phyloP scores from a whole-genome alignment of 2,888 invertebrate species.

The Caenorhabditis uteleia region DNA sequence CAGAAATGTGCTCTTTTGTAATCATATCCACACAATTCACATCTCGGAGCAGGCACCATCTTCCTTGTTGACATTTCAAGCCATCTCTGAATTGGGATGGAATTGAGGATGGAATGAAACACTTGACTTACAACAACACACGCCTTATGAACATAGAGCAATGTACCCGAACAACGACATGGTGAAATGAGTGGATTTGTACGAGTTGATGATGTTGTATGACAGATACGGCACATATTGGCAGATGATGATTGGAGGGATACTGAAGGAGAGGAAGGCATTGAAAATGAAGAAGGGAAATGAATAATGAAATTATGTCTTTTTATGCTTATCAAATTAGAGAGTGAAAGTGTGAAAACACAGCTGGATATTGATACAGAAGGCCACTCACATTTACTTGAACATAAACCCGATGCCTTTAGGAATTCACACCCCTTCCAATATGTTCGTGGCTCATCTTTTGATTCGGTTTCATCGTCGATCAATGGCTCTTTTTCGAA shows the following conservation, averaged over 20 bases:
- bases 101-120: neutral
- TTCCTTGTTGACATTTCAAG: constrained; percentile 73
- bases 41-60: constrained; percentile 72
- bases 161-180: constrained; percentile 74
- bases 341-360: too few species aligned
- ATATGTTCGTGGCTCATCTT: constrained; percentile 17
- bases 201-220: constrained; percentile 58
- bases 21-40: constrained; percentile 74
- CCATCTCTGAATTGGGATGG: constrained; percentile 73
- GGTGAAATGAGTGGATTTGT: constrained; percentile 72
- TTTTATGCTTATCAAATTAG: too few species aligned
- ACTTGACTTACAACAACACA: constrained; percentile 72
- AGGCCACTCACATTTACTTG: constrained; percentile 36
- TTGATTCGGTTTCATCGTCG: constrained; percentile 12
- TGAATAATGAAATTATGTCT: neutral
- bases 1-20: constrained; percentile 73
- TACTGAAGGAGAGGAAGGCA: constrained; percentile 21
- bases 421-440: constrained; percentile 40
- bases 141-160: constrained; percentile 73
- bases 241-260: constrained; percentile 42
- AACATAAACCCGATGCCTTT: constrained; percentile 25
- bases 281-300: neutral
- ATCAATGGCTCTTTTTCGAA: constrained; percentile 36
- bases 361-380: too few species aligned
- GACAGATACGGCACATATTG: constrained; percentile 74